phyloP scores from a whole-genome alignment of 2,113 vertebrate species.

The Piliocolobus tephrosceles region DNA sequence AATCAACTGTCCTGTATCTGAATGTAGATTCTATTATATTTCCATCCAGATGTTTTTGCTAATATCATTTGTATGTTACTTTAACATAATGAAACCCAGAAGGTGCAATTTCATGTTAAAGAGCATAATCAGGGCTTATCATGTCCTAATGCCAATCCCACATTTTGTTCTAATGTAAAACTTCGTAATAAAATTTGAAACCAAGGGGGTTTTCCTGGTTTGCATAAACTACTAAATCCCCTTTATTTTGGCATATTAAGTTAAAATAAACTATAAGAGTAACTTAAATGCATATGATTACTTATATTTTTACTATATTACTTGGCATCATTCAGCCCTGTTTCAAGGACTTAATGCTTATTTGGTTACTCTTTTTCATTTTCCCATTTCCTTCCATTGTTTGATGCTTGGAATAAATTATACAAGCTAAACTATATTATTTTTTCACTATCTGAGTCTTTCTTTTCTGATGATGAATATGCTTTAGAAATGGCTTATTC shows the following conservation, averaged over 20 bases:
- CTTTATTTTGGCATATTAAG: background rate
- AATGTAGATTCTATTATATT: background rate
- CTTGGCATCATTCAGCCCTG: background rate
- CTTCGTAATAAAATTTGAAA: background rate
- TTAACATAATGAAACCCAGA: background rate
- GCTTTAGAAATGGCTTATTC: slow-evolving; percentile 49
- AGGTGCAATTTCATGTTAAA: background rate
- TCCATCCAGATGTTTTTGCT: background rate
- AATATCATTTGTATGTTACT: background rate
- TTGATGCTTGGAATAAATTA: slow-evolving; percentile 56
- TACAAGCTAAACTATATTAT: slow-evolving; percentile 37
- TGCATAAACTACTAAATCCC: background rate
- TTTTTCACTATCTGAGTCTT: slow-evolving; percentile 49
- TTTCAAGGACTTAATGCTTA: background rate
- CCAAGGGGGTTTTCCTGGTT: background rate
- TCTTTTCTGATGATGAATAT: slow-evolving; percentile 49
- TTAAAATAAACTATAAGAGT: background rate
- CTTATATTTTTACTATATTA: background rate
- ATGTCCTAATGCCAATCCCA: background rate
- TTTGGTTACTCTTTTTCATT: slow-evolving; percentile 30
- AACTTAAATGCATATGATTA: background rate
- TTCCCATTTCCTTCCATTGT: slow-evolving; percentile 31
- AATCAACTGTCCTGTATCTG: background rate
- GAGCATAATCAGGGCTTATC: background rate
- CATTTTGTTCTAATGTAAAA: background rate